These are phyloP conservation scores for Ametastegia equiseti DNA, from an alignment of 2,888 invertebrate genomes.

Conservation along the genomic window DNA sequence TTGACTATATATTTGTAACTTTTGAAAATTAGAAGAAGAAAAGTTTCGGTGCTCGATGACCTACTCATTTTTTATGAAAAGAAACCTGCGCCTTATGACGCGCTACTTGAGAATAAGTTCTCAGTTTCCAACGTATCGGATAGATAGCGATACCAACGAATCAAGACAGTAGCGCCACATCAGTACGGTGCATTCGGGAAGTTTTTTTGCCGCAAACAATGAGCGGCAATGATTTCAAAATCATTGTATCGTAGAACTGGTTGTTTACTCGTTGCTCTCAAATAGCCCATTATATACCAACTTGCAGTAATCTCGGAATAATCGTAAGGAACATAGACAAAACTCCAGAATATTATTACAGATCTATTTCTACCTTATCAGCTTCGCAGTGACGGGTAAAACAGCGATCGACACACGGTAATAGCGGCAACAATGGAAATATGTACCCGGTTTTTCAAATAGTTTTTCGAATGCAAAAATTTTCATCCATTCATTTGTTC, in stretches of 20 bases:
- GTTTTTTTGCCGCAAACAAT: conserved; percentile 1
- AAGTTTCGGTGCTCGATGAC: too few species aligned
- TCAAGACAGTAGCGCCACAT: not conserved
- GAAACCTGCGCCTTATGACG: too few species aligned
- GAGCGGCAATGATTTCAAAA: not conserved
- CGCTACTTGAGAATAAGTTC: too few species aligned
- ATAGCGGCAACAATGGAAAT: not conserved
- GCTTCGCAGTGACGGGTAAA: not conserved
- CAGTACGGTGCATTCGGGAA: not conserved
- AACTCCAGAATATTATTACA: not conserved
- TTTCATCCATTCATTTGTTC: not conserved
- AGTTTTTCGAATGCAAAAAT: not conserved
- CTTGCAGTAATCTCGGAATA: not conserved
- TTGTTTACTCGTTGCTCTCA: not conserved
- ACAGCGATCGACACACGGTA: not conserved
- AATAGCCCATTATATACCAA: not conserved
- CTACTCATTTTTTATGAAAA: too few species aligned
- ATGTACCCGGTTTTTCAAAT: too few species aligned
- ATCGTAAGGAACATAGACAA: not conserved
- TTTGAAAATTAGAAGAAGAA: too few species aligned
- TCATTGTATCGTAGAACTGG: not conserved
- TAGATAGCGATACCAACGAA: not conserved
- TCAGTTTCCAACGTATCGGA: not conserved
- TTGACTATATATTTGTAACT: too few species aligned
- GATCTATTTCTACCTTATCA: not conserved